Percentiles rank a stretch among this genome's conserved stretches.
These are phyloP conservation scores for Pristionchus fissidentatus DNA, from an alignment of 2,888 invertebrate species.

Conservation along the genomic window DNA sequence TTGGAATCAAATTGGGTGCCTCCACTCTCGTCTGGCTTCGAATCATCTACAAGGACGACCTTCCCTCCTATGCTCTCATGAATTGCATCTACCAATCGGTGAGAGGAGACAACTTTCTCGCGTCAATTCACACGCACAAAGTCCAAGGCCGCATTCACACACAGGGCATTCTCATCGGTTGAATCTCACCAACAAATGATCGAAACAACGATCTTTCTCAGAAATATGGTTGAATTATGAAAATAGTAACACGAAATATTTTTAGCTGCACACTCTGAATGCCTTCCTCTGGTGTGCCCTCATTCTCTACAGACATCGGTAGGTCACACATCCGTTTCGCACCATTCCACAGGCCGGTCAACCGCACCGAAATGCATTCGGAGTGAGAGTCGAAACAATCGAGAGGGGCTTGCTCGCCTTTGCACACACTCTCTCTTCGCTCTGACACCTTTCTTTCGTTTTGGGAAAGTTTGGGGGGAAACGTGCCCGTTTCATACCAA, in stretches of 20 bases:
- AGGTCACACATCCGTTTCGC: neutral
- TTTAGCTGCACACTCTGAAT: neutral
- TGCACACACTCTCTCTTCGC: no score
- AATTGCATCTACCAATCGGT: constrained; percentile 34
- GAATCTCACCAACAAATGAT: no score
- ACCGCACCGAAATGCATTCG: neutral
- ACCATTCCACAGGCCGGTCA: neutral
- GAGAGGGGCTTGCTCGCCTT: no score
- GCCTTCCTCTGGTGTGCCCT: constrained; percentile 26
- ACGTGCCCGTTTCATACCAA: no score
- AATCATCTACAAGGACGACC: neutral
- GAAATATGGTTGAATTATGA: no score
- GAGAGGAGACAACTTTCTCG: neutral
- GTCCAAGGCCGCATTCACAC: no score
- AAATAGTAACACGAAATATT: neutral
- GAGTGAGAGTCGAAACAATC: no score
- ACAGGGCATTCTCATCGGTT: no score
- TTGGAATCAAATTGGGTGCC: constrained; percentile 1
- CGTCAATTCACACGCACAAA: neutral
- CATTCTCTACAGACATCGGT: constrained; percentile 35
- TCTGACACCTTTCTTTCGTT: no score
- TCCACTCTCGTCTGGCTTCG: neutral
- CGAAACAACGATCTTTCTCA: no score
- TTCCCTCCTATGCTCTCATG: neutral
- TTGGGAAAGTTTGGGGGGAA: no score